Percentiles rank a stretch among this genome's conserved stretches.
Evolutionary conservation across 2,888 invertebrate species (phyloP).

Genomic region (Parapristionchus giblindavisi): DNA sequence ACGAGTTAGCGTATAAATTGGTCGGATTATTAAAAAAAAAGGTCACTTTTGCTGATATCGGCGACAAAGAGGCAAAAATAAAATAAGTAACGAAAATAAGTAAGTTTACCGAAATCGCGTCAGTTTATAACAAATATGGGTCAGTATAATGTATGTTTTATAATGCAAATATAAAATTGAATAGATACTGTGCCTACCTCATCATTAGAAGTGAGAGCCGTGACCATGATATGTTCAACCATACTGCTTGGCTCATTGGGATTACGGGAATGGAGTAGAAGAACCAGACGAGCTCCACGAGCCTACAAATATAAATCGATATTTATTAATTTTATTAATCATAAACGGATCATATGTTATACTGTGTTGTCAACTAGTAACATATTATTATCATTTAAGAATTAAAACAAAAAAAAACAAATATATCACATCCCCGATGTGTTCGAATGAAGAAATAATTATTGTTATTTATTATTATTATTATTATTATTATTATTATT

Average conservation of each 20-base stretch:
- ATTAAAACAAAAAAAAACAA: neutral
- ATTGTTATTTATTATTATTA: too few relatives aligned
- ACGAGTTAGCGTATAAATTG: too few relatives aligned
- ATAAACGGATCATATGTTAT: neutral
- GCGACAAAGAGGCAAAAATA: too few relatives aligned
- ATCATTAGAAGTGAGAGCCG: slow-evolving; percentile 57
- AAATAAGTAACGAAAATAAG: neutral
- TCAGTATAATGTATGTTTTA: neutral
- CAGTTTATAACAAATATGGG: neutral
- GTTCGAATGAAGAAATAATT: too few relatives aligned
- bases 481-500: too few relatives aligned
- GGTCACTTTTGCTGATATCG: too few relatives aligned
- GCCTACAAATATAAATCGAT: neutral
- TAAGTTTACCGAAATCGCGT: neutral
- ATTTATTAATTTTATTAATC: neutral
- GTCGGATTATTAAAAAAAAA: too few relatives aligned
- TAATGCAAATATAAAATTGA: neutral
- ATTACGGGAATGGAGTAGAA: slow-evolving; percentile 81
- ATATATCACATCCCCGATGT: too few relatives aligned
- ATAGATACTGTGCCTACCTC: slow-evolving; percentile 37
- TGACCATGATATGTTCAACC: slow-evolving; percentile 64
- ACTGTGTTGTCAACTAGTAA: neutral
- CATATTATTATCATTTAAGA: neutral
- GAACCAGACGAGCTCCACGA: slow-evolving; percentile 77
- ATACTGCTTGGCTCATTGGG: slow-evolving; percentile 73